phyloP scores from a whole-genome alignment of 2,888 invertebrate genomes.

The Sylvicola cinctus region DNA sequence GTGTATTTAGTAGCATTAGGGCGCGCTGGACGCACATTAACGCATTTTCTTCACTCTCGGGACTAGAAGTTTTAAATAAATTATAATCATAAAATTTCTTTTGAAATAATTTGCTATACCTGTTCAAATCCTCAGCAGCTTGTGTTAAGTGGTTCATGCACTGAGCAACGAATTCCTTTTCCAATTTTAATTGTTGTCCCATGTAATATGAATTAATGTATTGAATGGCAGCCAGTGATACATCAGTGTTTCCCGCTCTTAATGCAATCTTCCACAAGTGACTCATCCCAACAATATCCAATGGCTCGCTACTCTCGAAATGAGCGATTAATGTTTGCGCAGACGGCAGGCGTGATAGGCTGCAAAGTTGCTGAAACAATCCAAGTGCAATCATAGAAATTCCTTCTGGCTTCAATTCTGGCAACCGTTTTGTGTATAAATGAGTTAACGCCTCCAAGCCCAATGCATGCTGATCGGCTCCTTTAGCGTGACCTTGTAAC shows the following conservation, averaged over 20 bases:
- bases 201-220: conserved; percentile 88
- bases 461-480: conserved; percentile 79
- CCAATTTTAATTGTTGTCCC: conserved; percentile 74
- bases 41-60: conserved; percentile 45
- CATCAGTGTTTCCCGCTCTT: conserved; percentile 77
- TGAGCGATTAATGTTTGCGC: conserved; percentile 36
- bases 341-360: conserved; percentile 62
- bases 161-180: conserved; percentile 80
- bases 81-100: conserved; percentile 10
- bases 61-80: conserved; percentile 10
- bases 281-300: conserved; percentile 68
- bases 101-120: no score
- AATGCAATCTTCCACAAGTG: conserved; percentile 89
- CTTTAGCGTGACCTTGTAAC: conserved; percentile 79
- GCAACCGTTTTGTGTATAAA: conserved; percentile 73
- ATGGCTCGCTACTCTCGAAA: conserved; percentile 29
- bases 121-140: conserved; percentile 49
- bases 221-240: conserved; percentile 86
- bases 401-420: conserved; percentile 66
- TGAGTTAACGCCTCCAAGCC: conserved; percentile 72
- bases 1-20: conserved; percentile 68
- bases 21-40: conserved; percentile 81
- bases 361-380: conserved; percentile 78
- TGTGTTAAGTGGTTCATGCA: conserved; percentile 83
- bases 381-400: conserved; percentile 84